Base-by-base conservation (phyloP, 2,888 invertebrate species). In the Xestia ashworthii region DNA sequence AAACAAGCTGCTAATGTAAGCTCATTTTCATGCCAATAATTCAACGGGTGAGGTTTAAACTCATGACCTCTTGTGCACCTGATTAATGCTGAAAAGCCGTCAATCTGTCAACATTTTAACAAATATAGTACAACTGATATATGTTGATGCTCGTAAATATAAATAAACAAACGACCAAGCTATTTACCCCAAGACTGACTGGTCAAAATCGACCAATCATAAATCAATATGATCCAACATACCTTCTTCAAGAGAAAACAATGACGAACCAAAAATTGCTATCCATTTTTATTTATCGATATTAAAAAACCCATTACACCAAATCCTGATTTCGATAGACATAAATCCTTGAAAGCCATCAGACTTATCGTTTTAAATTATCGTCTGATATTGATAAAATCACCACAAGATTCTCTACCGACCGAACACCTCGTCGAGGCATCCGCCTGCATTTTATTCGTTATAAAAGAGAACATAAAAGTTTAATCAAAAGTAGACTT, bases 401-500 rank as follows among this genome's bases (percentile, higher is more conserved):
- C 74, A 81, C 81, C 81, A 58, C 78, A 65, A 81, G 77, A 77
- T 77, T 77, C 71, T 44, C n/a, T 41, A 22, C 65, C 74, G 64
- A 71, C 9, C 64, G 80, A 71, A 70, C 77, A 71, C 73, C 65
- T 75, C 73, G 14, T 58, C 48, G 55, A 41, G 50, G 72, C 76
- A 81, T 84, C 74, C 81, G 77, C 77, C 78, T 84, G 74, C 80
- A 84, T 84, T 88, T 88, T 83, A 88, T 81, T 79, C 74, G 78
- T 84, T 81, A 89, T 88, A 86, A 88, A 88, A 85, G 84, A 73
- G 74, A 76, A 62, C 80, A 87, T 90, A 89, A 89, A 90, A 90
- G 81, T 87, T 89, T 89, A 89, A 89, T 90, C 89, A 90, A 87
- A 81, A 84, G 75, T 78, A 83, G 84, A 84, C 81, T 82, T 83